Evolutionary conservation across 2,797 vertebrate species (phyloP).

Genomic region (Dendrocincla fuliginosa): DNA sequence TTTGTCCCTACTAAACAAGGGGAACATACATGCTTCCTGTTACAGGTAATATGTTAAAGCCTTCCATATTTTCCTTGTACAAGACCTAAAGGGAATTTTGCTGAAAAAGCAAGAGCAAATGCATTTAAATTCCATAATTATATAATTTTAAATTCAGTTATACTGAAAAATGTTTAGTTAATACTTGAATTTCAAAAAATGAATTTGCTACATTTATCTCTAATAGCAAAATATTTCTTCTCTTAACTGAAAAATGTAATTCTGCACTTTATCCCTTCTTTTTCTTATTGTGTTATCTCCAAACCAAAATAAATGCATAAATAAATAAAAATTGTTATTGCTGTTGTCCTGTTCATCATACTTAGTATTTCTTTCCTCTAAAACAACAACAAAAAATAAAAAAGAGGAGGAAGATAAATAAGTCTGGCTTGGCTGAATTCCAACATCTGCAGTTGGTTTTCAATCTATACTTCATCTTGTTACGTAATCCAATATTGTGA

Average conservation of each 20-base stretch:
- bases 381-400: not conserved
- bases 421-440: not conserved
- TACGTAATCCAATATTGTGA: not conserved
- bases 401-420: not conserved
- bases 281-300: not conserved
- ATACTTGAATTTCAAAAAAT: not conserved
- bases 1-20: not conserved
- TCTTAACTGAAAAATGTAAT: not conserved
- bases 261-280: not conserved
- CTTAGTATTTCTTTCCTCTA: not conserved
- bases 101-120: not conserved
- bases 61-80: not conserved
- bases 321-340: not conserved
- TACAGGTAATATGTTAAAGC: not conserved
- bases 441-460: not conserved
- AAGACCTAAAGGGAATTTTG: not conserved
- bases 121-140: not conserved
- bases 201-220: not conserved
- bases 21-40: not conserved
- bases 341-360: not conserved
- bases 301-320: not conserved
- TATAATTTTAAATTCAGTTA: not conserved
- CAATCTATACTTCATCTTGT: not conserved
- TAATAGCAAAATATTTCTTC: not conserved
- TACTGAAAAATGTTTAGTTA: constrained; percentile 25